A percentile compares a stretch with the other conserved stretches of the same genome.
These are phyloP conservation scores for Sipha flava DNA, from an alignment of 1,140 invertebrate genomes.

Conservation along the genomic window DNA sequence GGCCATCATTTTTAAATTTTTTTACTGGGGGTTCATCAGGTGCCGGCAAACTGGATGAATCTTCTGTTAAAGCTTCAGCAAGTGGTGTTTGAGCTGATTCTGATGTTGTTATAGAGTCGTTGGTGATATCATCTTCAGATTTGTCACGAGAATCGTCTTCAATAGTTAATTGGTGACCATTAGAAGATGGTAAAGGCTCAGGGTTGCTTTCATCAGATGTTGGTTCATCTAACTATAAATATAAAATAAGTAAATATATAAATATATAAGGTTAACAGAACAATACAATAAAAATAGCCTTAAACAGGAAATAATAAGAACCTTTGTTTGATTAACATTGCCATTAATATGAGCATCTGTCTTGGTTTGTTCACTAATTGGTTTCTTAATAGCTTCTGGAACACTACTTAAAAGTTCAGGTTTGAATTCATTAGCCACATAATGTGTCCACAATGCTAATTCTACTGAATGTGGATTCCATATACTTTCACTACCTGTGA, in stretches of 20 bases:
- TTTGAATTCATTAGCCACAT: slow-evolving; percentile 70
- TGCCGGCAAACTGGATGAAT: slow-evolving; percentile 29
- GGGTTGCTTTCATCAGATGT: slow-evolving; percentile 34
- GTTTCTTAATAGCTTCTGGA: slow-evolving; percentile 44
- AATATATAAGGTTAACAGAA: background rate
- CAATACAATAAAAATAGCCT: background rate
- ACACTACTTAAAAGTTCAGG: slow-evolving; percentile 71
- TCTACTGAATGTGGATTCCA: slow-evolving; percentile 85
- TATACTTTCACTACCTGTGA: slow-evolving; percentile 49
- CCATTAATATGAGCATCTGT: slow-evolving; percentile 37
- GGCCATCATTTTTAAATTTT: slow-evolving; percentile 27
- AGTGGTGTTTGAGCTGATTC: slow-evolving; percentile 35
- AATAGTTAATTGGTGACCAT: slow-evolving; percentile 59
- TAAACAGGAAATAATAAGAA: slow-evolving; percentile 23
- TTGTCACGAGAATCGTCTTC: slow-evolving; percentile 62
- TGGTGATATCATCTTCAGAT: slow-evolving; percentile 42
- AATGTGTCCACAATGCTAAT: slow-evolving; percentile 82
- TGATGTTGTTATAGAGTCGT: slow-evolving; percentile 37
- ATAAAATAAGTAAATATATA: background rate
- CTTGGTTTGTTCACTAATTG: slow-evolving; percentile 30
- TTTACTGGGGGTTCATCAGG: slow-evolving; percentile 29
- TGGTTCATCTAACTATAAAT: slow-evolving; percentile 45
- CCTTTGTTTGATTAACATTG: slow-evolving; percentile 35
- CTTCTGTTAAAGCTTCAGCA: slow-evolving; percentile 33
- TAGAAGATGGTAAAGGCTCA: slow-evolving; percentile 44